Percentiles rank a stretch among this genome's conserved stretches.
Evolutionary conservation across 2,113 vertebrate species (phyloP).

Genomic region (Tretioscincus oriximinensis): DNA sequence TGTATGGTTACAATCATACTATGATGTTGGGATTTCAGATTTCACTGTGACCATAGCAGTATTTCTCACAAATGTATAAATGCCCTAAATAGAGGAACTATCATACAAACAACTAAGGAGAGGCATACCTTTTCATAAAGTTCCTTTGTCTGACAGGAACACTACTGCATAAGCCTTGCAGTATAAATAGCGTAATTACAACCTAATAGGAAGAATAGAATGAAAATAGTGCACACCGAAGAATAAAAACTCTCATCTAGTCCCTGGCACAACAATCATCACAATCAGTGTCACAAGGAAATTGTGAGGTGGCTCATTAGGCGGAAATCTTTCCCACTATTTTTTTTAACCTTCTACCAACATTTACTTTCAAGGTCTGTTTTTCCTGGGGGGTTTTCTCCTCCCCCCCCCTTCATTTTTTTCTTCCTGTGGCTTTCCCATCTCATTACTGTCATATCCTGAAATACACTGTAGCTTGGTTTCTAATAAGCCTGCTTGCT

Average conservation of each 20-base stretch:
- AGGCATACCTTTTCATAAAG: not conserved
- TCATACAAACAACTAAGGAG: too few species aligned
- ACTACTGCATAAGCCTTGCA: not conserved
- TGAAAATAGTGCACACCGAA: not conserved
- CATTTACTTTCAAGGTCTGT: conserved; percentile 40
- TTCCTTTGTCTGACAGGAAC: too few species aligned
- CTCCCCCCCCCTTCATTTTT: not conserved
- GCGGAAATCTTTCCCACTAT: conserved; percentile 6
- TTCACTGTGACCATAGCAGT: too few species aligned
- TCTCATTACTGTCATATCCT: conserved; percentile 20
- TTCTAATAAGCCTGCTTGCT: conserved; percentile 31
- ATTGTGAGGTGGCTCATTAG: conserved; percentile 9
- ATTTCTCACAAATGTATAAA: too few species aligned
- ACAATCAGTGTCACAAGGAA: conserved; percentile 11
- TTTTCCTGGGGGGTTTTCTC: not conserved
- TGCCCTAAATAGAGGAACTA: too few species aligned
- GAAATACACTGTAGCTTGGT: conserved; percentile 31
- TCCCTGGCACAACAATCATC: not conserved
- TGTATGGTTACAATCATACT: too few species aligned
- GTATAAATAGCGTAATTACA: not conserved
- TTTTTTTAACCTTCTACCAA: conserved; percentile 32
- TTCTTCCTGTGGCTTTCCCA: conserved; percentile 30
- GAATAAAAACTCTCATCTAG: not conserved
- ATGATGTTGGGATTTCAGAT: too few species aligned
- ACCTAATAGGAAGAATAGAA: not conserved